Percentiles rank a stretch among this genome's conserved stretches.
Conservation (phyloP, 1,140 invertebrate genomes). For the Mizuhopecten yessoensis region DNA sequence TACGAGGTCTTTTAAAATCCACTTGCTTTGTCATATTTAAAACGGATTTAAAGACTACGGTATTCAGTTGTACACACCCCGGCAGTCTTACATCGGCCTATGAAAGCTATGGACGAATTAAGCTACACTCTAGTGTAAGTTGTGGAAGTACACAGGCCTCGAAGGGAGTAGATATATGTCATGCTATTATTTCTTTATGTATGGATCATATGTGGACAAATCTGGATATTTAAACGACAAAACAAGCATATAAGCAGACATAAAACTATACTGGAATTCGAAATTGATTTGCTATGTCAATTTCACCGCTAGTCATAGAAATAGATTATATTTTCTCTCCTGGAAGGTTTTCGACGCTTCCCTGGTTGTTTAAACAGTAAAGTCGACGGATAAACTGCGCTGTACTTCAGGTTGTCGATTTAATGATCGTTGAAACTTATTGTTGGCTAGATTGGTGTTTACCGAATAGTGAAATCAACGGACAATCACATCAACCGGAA, state of each 20-base stretch:
- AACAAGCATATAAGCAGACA: not conserved
- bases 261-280: not conserved
- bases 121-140: not conserved
- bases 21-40: conserved; percentile 5
- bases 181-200: not conserved
- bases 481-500: not conserved
- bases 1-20: not conserved
- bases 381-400: not conserved
- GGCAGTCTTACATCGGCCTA: not conserved
- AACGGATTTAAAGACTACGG: not conserved
- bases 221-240: not conserved
- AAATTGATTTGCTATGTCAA: conserved; percentile 39
- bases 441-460: not conserved
- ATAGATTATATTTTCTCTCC: not conserved
- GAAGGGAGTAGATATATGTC: not conserved
- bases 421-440: not conserved
- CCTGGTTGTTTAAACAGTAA: not conserved
- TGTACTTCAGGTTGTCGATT: not conserved
- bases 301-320: not conserved
- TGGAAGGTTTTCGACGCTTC: conserved; percentile 10
- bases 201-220: not conserved
- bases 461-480: not conserved
- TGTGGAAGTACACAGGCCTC: not conserved
- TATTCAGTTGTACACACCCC: not conserved
- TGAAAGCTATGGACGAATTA: not conserved